Conservation (phyloP, 2,888 invertebrate genomes). For the Hirudinaria manillensis region DNA sequence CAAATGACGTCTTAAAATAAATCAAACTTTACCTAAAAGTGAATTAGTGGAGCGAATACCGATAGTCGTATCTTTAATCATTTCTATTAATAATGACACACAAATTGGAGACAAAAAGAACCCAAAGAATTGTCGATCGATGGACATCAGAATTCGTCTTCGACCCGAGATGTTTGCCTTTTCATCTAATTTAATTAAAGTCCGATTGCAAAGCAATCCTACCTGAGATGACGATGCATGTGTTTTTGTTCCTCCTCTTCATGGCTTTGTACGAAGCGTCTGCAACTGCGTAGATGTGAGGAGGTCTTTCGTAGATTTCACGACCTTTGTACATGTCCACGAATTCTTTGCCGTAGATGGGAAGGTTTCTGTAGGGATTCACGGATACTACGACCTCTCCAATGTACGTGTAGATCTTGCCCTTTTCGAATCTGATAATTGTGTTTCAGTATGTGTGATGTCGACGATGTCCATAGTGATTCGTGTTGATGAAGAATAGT, state of each 20-base stretch:
- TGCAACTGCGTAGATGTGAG: constrained; percentile 95
- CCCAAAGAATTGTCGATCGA: too few relatives aligned
- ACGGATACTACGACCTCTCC: constrained; percentile 85
- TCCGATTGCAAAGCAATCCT: too few relatives aligned
- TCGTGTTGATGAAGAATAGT: too few relatives aligned
- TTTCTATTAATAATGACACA: too few relatives aligned
- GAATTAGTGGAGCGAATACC: too few relatives aligned
- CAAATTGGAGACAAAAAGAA: too few relatives aligned
- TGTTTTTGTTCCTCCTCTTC: constrained; percentile 81
- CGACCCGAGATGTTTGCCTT: too few relatives aligned
- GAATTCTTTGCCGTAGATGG: constrained; percentile 79
- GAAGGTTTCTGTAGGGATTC: constrained; percentile 87
- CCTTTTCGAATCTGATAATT: constrained; percentile 38
- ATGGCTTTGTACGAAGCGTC: constrained; percentile 91
- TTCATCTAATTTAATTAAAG: too few relatives aligned
- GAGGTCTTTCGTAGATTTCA: constrained; percentile 91
- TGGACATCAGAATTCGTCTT: constrained; percentile 31
- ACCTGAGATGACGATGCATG: constrained; percentile 84
- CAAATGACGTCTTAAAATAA: too few relatives aligned
- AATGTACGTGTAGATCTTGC: constrained; percentile 91
- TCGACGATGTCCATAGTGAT: neutral
- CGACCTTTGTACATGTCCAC: constrained; percentile 86
- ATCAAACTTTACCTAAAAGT: too few relatives aligned
- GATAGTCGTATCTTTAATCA: too few relatives aligned
- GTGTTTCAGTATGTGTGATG: neutral